These are phyloP conservation scores for Bombus sibiricus DNA, from an alignment of 1,140 invertebrate species.

Conservation along the genomic window DNA sequence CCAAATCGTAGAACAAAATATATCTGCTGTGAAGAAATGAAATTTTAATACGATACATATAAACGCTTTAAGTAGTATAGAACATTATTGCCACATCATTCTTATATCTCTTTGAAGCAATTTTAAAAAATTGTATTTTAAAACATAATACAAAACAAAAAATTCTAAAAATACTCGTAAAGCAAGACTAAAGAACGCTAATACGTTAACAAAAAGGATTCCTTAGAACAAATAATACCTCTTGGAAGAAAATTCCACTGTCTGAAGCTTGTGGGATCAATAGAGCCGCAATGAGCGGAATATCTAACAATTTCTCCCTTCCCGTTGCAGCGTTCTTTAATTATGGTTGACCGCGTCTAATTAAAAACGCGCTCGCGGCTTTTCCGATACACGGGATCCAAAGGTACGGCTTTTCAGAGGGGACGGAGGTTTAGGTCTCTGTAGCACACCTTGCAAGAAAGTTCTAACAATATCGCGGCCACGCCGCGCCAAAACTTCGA, in stretches of 20 bases:
- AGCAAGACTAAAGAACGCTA: too few relatives aligned
- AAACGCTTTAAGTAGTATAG: neutral
- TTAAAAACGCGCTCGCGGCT: slow-evolving; percentile 56
- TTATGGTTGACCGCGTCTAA: slow-evolving; percentile 53
- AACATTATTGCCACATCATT: neutral
- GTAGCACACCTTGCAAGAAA: slow-evolving; percentile 70
- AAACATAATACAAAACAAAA: neutral
- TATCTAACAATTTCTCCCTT: slow-evolving; percentile 15
- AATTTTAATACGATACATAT: neutral
- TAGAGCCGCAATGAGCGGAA: slow-evolving; percentile 5
- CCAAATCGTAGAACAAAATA: neutral
- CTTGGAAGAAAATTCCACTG: neutral
- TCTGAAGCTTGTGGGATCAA: slow-evolving; percentile 7
- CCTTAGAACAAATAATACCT: too few relatives aligned
- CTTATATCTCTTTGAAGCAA: neutral
- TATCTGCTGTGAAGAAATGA: neutral
- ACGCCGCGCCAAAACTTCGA: slow-evolving; percentile 56
- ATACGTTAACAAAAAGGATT: neutral
- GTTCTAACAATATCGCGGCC: slow-evolving; percentile 71
- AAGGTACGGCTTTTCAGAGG: slow-evolving; percentile 34
- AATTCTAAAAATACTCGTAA: neutral
- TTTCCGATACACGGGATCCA: slow-evolving; percentile 44
- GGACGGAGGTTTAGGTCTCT: slow-evolving; percentile 13
- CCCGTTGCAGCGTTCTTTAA: slow-evolving; percentile 26
- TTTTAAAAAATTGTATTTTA: neutral